Evolutionary conservation across 2,888 invertebrate species (phyloP).

Genomic region (Pyrochroa serraticornis): DNA sequence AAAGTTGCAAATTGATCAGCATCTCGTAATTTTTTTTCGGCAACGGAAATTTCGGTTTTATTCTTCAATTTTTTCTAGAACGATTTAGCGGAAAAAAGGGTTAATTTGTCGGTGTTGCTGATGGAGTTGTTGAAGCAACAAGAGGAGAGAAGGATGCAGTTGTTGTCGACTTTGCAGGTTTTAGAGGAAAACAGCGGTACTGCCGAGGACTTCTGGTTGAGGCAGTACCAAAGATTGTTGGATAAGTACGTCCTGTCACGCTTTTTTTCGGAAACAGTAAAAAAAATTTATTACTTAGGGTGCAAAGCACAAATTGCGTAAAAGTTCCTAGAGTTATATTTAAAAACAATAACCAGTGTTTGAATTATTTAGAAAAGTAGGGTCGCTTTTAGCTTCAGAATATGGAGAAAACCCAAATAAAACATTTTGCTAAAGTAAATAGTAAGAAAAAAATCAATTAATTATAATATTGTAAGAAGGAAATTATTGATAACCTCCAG

Average conservation of each 20-base stretch:
- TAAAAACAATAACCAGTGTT: too few species aligned
- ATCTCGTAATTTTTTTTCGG: conserved; percentile 62
- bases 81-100: conserved; percentile 71
- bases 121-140: conserved; percentile 74
- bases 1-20: conserved; percentile 69
- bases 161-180: conserved; percentile 71
- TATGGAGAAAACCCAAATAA: too few species aligned
- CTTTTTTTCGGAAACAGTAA: neutral
- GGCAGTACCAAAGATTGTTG: conserved; percentile 82
- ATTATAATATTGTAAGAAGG: too few species aligned
- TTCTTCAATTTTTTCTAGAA: conserved; percentile 55
- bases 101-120: conserved; percentile 69
- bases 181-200: conserved; percentile 69
- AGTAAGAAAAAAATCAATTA: too few species aligned
- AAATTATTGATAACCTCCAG: too few species aligned
- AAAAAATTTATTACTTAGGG: neutral
- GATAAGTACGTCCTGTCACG: conserved; percentile 59
- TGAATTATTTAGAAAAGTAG: too few species aligned
- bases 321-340: too few species aligned
- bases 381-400: too few species aligned
- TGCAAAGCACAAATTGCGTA: too few species aligned
- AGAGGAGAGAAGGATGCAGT: conserved; percentile 67
- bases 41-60: neutral
- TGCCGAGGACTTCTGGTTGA: conserved; percentile 72
- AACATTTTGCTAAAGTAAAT: too few species aligned